A percentile compares a stretch with the other conserved stretches of the same genome.
Evolutionary conservation across 2,888 invertebrate species (phyloP).

Genomic region (Crossocerus cetratus): DNA sequence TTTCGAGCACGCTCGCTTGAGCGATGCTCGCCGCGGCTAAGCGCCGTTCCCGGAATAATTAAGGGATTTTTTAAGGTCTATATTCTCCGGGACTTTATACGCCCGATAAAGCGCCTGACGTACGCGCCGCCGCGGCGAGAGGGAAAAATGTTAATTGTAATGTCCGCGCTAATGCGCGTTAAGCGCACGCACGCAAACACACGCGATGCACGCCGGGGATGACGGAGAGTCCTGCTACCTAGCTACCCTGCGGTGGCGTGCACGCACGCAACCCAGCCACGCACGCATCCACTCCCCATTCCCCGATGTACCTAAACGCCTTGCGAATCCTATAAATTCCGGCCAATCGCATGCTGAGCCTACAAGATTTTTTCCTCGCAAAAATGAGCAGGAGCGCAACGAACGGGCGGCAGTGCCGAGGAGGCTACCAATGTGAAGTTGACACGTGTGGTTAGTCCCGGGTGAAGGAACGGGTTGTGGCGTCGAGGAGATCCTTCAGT

Average conservation of each 20-base stretch:
- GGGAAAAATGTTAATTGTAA: slow-evolving; percentile 58
- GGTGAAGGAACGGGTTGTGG: too few relatives aligned
- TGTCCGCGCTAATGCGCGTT: slow-evolving; percentile 54
- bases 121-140: slow-evolving; percentile 32
- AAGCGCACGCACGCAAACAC: slow-evolving; percentile 9
- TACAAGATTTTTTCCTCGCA: slow-evolving; percentile 19
- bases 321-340: slow-evolving; percentile 50
- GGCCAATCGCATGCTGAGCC: slow-evolving; percentile 51
- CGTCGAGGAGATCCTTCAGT: not conserved
- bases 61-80: slow-evolving; percentile 54
- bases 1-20: slow-evolving; percentile 22
- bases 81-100: slow-evolving; percentile 59
- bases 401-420: too few relatives aligned
- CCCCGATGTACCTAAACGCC: slow-evolving; percentile 51
- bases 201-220: slow-evolving; percentile 4
- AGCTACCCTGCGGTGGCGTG: slow-evolving; percentile 54
- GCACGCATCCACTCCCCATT: slow-evolving; percentile 42
- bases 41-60: slow-evolving; percentile 58
- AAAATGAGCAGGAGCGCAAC: too few relatives aligned
- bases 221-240: slow-evolving; percentile 18
- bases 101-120: slow-evolving; percentile 59
- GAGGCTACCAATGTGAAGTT: too few relatives aligned
- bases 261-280: slow-evolving; percentile 28
- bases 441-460: too few relatives aligned
- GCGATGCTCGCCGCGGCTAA: slow-evolving; percentile 39